These are phyloP conservation scores for Heliconius erato DNA, from an alignment of 2,888 invertebrate species.

Conservation along the genomic window DNA sequence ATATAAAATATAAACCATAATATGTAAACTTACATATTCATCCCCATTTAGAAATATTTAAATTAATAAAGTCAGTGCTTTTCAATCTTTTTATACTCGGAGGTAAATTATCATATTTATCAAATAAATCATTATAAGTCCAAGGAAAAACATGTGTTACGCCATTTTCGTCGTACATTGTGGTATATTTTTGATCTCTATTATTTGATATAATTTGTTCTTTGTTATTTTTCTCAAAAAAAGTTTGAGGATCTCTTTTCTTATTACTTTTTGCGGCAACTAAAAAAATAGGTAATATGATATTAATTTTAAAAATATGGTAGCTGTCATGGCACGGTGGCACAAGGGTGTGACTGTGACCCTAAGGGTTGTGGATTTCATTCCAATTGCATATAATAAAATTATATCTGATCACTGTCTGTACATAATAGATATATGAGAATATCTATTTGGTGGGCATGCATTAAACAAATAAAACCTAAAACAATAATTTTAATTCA, in stretches of 20 bases:
- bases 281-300: background rate
- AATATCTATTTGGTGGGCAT: no score
- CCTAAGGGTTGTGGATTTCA: no score
- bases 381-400: no score
- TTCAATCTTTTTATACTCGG: slow-evolving; percentile 86
- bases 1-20: background rate
- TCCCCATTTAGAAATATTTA: slow-evolving; percentile 86
- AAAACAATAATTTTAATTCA: no score
- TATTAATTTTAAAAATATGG: background rate
- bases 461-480: no score
- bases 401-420: no score
- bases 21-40: slow-evolving; percentile 48
- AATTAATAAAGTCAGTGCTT: slow-evolving; percentile 81
- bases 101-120: slow-evolving; percentile 81
- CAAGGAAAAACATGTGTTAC: slow-evolving; percentile 82
- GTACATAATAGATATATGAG: no score
- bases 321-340: no score
- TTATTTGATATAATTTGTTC: slow-evolving; percentile 28
- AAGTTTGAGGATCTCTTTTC: background rate
- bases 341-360: no score
- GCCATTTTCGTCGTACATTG: slow-evolving; percentile 70
- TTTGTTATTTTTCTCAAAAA: background rate
- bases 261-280: background rate
- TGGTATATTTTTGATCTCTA: slow-evolving; percentile 57
- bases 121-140: slow-evolving; percentile 82